Evolutionary conservation across 1,140 invertebrate genomes (phyloP), one percentile per base, ranked within the genome.

Genomic region (Sycophila sp.): DNA sequence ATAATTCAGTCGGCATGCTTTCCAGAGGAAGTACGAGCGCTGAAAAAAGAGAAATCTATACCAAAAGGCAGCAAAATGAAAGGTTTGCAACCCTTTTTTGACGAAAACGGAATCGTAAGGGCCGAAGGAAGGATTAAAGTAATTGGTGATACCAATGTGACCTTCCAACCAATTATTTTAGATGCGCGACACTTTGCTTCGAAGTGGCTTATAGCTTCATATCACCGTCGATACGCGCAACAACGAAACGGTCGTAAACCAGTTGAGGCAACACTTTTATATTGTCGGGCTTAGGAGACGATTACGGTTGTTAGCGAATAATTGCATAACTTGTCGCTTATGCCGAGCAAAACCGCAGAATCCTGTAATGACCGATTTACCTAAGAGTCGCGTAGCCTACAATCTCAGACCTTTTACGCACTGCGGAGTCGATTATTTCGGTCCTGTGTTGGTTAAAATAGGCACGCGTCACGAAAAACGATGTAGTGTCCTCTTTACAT

Each of bases 401-500:
- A 8, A 8, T 6, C 19, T 28, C 7, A 53, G 49, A 13, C 49
- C 49, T 0, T 53, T 53, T 15, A 28, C 49, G 0, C 49, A 53
- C 30, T 53, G 49, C 19, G 49, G 49, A 26, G n/a, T 53, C 3
- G 49, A 53, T 53, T 53, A 28, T 53, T 53, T 53, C 26, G 49
- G 49, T n/a, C n/a, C n/a, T n/a, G n/a, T n/a, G n/a, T n/a, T n/a
- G n/a, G n/a, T n/a, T n/a, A n/a, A n/a, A n/a, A 30, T 53, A 11
- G 26, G 26, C 11, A 4, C 24, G 1, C 3, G 49, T 13, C 3
- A 26, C 2, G 49, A 28, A 28, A 53, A 53, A 13, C 49, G 49
- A 2, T 53, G 49, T 22, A 26, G 49, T 10, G 26, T 28, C 26
- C 22, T 53, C 10, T 53, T 53, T 15, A 53, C 49, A 8, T 53